phyloP scores from a whole-genome alignment of 2,113 vertebrate species.

The Dipodomys spectabilis region DNA sequence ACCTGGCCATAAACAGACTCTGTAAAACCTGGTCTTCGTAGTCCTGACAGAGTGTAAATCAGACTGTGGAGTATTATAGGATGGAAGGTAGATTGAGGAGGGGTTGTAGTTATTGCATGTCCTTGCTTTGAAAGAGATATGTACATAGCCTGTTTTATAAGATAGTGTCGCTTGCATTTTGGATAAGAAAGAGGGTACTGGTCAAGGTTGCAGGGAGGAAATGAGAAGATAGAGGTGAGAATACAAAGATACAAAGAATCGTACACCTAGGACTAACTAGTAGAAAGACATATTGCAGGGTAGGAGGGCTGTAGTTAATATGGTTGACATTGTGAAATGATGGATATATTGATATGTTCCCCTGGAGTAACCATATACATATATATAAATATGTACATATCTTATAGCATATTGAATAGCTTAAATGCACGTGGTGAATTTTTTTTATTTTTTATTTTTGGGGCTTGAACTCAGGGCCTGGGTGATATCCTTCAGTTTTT shows the following conservation, averaged over 20 bases:
- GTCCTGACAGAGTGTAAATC: background rate
- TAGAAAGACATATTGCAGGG: background rate
- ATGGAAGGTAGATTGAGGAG: background rate
- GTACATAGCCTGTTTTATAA: background rate
- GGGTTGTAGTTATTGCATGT: background rate
- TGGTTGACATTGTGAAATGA: background rate
- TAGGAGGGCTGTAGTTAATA: background rate
- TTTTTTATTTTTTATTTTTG: too few relatives aligned
- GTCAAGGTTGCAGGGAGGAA: background rate
- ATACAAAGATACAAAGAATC: background rate
- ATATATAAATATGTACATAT: background rate
- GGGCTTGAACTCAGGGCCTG: too few relatives aligned
- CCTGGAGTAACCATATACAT: background rate
- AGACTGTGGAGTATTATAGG: background rate
- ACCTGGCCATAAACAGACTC: background rate
- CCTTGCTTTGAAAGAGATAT: background rate
- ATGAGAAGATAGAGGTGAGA: background rate
- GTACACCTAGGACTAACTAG: background rate
- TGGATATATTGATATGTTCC: background rate
- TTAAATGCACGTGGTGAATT: background rate
- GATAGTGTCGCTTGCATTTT: conserved; percentile 26
- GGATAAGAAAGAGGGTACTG: background rate
- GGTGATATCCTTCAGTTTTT: too few relatives aligned
- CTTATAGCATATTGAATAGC: background rate
- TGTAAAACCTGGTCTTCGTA: conserved; percentile 15